These are phyloP conservation scores for Garrulus glandarius DNA, from an alignment of 2,797 vertebrate genomes.

Conservation along the genomic window DNA sequence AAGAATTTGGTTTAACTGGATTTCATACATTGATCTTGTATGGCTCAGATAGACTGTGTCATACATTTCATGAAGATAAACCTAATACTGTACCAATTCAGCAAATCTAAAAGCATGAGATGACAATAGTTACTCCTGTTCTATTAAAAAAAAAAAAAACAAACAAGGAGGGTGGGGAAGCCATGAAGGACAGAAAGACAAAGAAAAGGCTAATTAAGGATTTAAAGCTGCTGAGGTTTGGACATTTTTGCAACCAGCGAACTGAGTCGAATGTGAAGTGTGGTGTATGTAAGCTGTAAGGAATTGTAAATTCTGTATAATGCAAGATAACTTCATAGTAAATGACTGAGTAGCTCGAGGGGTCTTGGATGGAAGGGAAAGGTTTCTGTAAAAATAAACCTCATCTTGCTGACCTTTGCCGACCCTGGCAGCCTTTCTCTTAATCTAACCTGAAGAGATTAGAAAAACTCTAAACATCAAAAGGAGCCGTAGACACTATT, in stretches of 20 bases:
- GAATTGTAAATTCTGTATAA: background rate
- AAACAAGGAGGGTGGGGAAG: background rate
- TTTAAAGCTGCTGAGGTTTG: background rate
- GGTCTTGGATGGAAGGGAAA: background rate
- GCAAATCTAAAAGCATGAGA: background rate
- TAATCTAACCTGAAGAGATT: constrained; percentile 47
- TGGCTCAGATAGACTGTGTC: background rate
- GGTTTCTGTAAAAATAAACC: constrained; percentile 20
- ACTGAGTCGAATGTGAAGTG: background rate
- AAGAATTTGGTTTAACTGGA: background rate
- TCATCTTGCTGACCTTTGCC: constrained; percentile 67
- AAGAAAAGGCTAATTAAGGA: background rate
- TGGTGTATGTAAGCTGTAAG: background rate
- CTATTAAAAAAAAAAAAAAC: background rate
- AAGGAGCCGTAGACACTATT: background rate
- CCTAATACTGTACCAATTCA: background rate
- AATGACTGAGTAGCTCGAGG: background rate
- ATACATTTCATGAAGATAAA: background rate
- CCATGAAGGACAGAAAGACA: background rate
- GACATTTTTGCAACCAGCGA: background rate
- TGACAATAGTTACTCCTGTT: background rate
- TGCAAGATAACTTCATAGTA: background rate
- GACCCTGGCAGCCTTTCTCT: constrained; percentile 61
- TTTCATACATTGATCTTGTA: background rate
- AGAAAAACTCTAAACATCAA: constrained; percentile 26